phyloP scores from a whole-genome alignment of 2,797 vertebrate genomes.

The Chanos chanos region DNA sequence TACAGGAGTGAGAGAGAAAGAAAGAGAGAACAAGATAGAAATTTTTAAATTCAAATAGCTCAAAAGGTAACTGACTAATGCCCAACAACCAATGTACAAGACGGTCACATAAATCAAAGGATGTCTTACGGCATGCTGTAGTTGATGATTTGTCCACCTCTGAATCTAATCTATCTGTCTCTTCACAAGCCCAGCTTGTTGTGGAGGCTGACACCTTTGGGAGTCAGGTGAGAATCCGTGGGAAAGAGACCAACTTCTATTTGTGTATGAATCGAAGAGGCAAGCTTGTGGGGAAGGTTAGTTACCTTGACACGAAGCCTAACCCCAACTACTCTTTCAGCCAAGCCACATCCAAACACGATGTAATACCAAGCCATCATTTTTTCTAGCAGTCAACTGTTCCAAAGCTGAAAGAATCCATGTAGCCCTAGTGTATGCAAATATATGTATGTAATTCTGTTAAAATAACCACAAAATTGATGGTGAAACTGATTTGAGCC shows the following conservation, averaged over 20 bases:
- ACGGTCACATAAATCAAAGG: too few species aligned
- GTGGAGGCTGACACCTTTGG: constrained; percentile 88
- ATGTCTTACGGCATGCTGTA: too few species aligned
- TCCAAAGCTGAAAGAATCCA: too few species aligned
- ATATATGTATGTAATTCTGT: too few species aligned
- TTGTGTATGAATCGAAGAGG: constrained; percentile 87
- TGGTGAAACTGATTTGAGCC: too few species aligned
- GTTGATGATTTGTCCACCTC: too few species aligned
- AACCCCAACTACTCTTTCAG: not conserved
- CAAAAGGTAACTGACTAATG: constrained; percentile 9
- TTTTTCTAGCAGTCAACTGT: too few species aligned
- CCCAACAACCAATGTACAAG: too few species aligned
- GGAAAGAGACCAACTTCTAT: constrained; percentile 86
- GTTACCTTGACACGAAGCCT: constrained; percentile 20
- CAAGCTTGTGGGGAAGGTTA: constrained; percentile 85
- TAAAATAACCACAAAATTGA: too few species aligned
- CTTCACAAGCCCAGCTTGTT: constrained; percentile 84
- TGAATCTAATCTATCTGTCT: constrained; percentile 40
- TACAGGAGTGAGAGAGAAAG: not conserved
- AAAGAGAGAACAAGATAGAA: constrained; percentile 19
- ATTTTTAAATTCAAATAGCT: not conserved
- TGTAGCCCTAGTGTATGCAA: too few species aligned
- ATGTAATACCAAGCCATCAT: too few species aligned
- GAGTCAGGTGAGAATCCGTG: constrained; percentile 88
- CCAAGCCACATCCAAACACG: too few species aligned